Evolutionary conservation across 2,797 vertebrate genomes (phyloP).

Genomic region (Sparus aurata): DNA sequence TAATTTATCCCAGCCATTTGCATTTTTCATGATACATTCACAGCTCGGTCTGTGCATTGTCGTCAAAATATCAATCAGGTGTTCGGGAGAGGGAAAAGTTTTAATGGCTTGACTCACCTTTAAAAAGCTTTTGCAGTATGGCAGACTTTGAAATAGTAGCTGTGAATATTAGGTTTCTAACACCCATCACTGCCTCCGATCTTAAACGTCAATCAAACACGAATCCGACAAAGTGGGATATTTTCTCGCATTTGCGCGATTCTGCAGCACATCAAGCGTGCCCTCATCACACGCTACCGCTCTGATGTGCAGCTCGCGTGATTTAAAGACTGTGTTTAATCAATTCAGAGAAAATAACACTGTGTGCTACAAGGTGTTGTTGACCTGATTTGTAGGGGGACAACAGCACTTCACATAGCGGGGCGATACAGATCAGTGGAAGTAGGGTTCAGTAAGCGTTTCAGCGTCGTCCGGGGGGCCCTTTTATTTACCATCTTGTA

Average conservation of each 20-base stretch:
- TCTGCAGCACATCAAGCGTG: background rate
- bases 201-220: slow-evolving; percentile 39
- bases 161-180: background rate
- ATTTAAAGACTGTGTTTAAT: background rate
- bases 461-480: slow-evolving; percentile 69
- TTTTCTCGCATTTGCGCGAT: background rate
- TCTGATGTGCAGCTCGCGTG: slow-evolving; percentile 2
- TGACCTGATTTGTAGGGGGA: slow-evolving; percentile 60
- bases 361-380: background rate
- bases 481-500: slow-evolving; percentile 84
- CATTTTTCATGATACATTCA: slow-evolving; percentile 5
- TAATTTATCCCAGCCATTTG: background rate
- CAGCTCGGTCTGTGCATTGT: background rate
- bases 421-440: slow-evolving; percentile 60
- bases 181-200: background rate
- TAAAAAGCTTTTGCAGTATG: background rate
- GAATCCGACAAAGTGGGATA: slow-evolving; percentile 3
- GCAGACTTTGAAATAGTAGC: background rate
- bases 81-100: background rate
- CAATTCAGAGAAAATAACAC: slow-evolving; percentile 22
- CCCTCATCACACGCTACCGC: background rate
- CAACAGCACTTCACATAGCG: slow-evolving; percentile 29
- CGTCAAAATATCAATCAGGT: slow-evolving; percentile 20
- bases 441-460: slow-evolving; percentile 69
- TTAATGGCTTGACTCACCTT: slow-evolving; percentile 24